phyloP scores from a whole-genome alignment of 2,113 vertebrate genomes.

The Poecile atricapillus region DNA sequence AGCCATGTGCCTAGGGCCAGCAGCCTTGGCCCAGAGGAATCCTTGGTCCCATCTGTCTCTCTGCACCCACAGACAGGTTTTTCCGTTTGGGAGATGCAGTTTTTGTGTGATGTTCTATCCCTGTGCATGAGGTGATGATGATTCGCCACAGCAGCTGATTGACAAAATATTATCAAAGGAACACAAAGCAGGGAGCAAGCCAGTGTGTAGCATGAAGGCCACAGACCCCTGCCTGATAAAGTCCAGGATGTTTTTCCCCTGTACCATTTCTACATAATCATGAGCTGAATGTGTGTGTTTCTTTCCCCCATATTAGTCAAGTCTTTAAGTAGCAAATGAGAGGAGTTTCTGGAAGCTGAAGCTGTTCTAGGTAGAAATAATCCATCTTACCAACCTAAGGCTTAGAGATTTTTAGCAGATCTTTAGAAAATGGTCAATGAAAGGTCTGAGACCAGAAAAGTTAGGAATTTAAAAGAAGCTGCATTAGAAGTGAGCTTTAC shows the following conservation, averaged over 20 bases:
- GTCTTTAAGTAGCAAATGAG: not conserved
- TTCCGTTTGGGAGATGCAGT: not conserved
- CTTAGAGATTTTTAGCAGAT: not conserved
- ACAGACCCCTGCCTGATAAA: not conserved
- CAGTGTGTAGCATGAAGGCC: not conserved
- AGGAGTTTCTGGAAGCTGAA: not conserved
- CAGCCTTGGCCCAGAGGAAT: not conserved
- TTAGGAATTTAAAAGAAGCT: not conserved
- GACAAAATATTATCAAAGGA: not conserved
- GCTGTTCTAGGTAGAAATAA: not conserved
- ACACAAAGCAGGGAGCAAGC: not conserved
- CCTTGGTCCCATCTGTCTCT: not conserved
- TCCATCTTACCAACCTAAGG: not conserved
- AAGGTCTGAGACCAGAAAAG: not conserved
- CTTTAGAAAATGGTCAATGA: not conserved
- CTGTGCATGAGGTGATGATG: not conserved
- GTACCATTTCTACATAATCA: not conserved
- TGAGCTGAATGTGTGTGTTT: not conserved
- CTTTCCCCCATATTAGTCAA: not conserved
- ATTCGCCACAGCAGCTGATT: not conserved
- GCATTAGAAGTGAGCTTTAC: not conserved
- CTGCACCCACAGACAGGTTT: not conserved
- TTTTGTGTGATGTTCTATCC: not conserved
- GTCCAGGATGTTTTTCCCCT: not conserved
- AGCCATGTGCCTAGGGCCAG: not conserved